Conservation (phyloP, 2,888 invertebrate genomes). For the Gibbula magus region DNA sequence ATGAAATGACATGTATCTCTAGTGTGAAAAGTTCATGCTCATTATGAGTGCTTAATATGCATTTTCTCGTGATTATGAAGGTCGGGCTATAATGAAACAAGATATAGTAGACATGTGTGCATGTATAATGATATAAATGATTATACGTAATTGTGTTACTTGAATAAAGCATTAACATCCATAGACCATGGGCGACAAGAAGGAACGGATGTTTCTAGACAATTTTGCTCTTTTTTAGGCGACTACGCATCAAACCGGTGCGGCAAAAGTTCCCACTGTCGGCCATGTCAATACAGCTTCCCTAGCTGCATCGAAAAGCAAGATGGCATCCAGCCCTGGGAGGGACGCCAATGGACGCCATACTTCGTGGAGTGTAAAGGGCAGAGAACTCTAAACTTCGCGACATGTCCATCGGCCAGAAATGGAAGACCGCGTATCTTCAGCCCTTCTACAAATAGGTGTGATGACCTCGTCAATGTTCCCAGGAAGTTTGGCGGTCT, state of each 20-base stretch:
- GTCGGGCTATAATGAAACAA: too few species aligned
- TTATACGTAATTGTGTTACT: too few species aligned
- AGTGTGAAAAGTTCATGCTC: too few species aligned
- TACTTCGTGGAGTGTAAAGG: background rate
- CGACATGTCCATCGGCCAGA: background rate
- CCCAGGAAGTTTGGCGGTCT: conserved; percentile 4
- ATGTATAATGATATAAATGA: too few species aligned
- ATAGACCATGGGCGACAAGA: too few species aligned
- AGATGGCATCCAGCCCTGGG: conserved; percentile 1
- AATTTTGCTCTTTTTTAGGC: conserved; percentile 23
- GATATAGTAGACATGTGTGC: too few species aligned
- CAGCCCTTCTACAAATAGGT: background rate
- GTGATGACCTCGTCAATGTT: background rate
- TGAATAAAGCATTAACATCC: too few species aligned
- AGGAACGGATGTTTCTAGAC: too few species aligned
- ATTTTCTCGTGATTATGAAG: too few species aligned
- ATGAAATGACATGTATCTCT: too few species aligned
- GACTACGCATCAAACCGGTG: conserved; percentile 33
- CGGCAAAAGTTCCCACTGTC: conserved; percentile 23
- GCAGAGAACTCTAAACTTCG: background rate
- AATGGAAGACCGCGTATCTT: conserved; percentile 4
- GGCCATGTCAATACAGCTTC: background rate
- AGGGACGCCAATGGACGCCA: background rate
- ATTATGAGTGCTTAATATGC: too few species aligned
- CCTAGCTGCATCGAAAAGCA: background rate